Conservation (phyloP, 2,888 invertebrate genomes). For the Eristalinus aeneus region DNA sequence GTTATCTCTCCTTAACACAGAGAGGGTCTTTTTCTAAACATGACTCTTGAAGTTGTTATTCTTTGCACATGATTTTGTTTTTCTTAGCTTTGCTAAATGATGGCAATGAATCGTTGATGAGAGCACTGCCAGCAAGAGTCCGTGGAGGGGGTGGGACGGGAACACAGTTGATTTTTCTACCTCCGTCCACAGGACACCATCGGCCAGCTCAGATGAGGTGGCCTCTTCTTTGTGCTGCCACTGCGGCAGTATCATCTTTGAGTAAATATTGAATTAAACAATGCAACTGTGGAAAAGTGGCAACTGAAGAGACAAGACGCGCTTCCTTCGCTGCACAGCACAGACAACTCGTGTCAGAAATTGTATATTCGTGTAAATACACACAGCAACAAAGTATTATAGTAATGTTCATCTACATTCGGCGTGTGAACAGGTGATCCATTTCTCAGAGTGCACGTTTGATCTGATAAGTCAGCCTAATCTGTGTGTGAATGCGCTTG, state of each 20-base stretch:
- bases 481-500: neutral
- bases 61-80: slow-evolving; percentile 55
- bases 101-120: slow-evolving; percentile 70
- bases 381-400: neutral
- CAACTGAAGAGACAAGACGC: neutral
- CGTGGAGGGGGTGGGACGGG: neutral
- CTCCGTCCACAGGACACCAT: neutral
- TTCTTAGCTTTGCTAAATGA: slow-evolving; percentile 63
- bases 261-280: slow-evolving; percentile 36
- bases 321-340: neutral
- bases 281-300: neutral
- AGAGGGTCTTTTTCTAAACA: slow-evolving; percentile 30
- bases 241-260: slow-evolving; percentile 7
- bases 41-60: slow-evolving; percentile 61
- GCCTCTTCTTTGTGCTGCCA: slow-evolving; percentile 15
- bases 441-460: neutral
- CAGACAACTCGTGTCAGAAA: neutral
- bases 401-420: neutral
- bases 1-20: neutral
- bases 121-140: slow-evolving; percentile 1
- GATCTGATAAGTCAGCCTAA: neutral
- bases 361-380: slow-evolving; percentile 14
- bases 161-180: slow-evolving; percentile 11
- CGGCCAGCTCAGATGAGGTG: neutral
- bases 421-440: neutral